Conservation (phyloP, 1,140 invertebrate species). For the Micrasema longulum region DNA sequence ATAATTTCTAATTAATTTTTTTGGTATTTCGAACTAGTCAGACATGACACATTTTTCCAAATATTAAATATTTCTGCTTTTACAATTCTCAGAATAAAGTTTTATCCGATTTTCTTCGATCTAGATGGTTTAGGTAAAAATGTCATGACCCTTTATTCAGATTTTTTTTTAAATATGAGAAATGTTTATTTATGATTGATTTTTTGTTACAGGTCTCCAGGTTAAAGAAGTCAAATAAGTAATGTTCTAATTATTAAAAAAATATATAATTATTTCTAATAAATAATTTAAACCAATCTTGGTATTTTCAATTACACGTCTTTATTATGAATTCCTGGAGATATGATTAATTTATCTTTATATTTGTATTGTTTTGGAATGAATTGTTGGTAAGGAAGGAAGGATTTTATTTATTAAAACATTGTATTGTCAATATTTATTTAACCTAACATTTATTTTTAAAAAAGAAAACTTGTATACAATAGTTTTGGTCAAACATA, state of each 20-base stretch:
- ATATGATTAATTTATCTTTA: not conserved
- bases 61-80: too few species aligned
- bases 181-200: too few species aligned
- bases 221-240: conserved; percentile 85
- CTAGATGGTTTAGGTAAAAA: too few species aligned
- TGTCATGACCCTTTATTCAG: not conserved
- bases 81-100: too few species aligned
- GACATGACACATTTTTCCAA: too few species aligned
- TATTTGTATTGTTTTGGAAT: not conserved
- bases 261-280: conserved; percentile 50
- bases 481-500: conserved; percentile 44
- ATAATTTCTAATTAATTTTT: too few species aligned
- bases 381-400: conserved; percentile 4
- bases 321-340: not conserved
- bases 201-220: conserved; percentile 77
- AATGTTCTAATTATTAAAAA: too few species aligned
- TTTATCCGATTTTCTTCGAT: too few species aligned
- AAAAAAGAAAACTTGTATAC: conserved; percentile 35
- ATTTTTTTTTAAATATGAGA: not conserved
- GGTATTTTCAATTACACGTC: not conserved
- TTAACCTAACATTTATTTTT: conserved; percentile 37
- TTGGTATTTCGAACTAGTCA: too few species aligned
- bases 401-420: not conserved
- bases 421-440: too few species aligned
- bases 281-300: conserved; percentile 47